Conservation (phyloP, 2,797 vertebrate species). For the Craterocephalus amniculus region DNA sequence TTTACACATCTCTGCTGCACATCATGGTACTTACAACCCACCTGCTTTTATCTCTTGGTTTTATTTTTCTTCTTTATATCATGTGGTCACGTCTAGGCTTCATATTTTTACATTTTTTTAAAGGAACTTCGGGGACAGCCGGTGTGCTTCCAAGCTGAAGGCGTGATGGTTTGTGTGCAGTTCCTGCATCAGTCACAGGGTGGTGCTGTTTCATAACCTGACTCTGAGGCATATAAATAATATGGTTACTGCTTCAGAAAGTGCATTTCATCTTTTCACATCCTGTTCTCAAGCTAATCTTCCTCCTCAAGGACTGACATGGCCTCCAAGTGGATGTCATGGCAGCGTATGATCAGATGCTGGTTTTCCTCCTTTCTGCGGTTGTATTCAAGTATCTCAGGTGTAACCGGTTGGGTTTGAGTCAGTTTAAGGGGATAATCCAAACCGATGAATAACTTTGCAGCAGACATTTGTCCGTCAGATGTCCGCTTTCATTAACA, state of each 20-base stretch:
- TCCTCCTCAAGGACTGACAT: neutral
- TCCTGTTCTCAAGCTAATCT: neutral
- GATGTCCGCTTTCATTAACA: no score
- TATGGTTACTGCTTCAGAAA: neutral
- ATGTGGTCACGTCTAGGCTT: no score
- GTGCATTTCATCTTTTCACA: neutral
- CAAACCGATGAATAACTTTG: conserved; percentile 1
- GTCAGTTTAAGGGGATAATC: neutral
- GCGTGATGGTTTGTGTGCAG: neutral
- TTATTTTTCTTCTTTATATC: no score
- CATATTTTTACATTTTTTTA: neutral
- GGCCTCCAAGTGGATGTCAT: neutral
- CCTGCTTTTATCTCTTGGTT: no score
- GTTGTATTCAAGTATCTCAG: neutral
- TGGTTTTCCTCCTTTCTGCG: neutral
- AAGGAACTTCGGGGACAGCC: neutral
- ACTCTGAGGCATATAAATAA: neutral
- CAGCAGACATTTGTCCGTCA: no score
- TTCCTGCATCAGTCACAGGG: conserved; percentile 43
- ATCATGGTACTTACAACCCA: no score
- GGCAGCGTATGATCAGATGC: neutral
- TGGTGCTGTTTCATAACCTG: conserved; percentile 32
- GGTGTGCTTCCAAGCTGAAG: neutral
- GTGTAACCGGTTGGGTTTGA: neutral
- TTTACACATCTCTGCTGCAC: no score